These are phyloP conservation scores for Escarpia spicata DNA, from an alignment of 2,888 invertebrate species.

Conservation along the genomic window DNA sequence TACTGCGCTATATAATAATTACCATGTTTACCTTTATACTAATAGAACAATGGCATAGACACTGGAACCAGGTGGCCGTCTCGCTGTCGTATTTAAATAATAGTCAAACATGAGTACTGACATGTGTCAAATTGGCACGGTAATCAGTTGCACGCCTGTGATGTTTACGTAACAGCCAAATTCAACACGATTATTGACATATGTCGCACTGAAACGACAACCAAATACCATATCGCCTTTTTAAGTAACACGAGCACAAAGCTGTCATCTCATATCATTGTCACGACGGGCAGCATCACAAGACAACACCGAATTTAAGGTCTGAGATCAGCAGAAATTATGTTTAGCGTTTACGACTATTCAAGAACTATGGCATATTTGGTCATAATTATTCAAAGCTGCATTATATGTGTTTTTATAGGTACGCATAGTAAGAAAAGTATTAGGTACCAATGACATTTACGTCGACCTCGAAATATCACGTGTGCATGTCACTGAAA, in stretches of 20 bases:
- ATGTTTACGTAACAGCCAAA: neutral
- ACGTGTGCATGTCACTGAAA: neutral
- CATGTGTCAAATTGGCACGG: neutral
- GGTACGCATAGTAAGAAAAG: neutral
- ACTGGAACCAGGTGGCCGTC: too few relatives aligned
- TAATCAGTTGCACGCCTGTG: neutral
- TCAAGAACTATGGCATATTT: neutral
- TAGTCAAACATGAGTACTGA: neutral
- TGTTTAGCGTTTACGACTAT: conserved; percentile 1
- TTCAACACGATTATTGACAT: neutral
- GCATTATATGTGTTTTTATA: neutral
- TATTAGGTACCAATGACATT: neutral
- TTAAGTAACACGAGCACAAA: neutral
- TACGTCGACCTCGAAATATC: neutral
- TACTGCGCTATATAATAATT: too few relatives aligned
- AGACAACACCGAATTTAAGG: neutral
- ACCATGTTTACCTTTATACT: too few relatives aligned
- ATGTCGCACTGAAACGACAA: neutral
- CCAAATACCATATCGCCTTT: neutral
- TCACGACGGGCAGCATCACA: neutral
- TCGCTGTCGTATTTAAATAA: neutral
- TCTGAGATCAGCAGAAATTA: neutral
- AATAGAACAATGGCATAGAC: too few relatives aligned
- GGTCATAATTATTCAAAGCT: neutral
- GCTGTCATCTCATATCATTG: neutral